phyloP scores from a whole-genome alignment of 1,140 invertebrate species.

The Lamellibrachia luymesi region DNA sequence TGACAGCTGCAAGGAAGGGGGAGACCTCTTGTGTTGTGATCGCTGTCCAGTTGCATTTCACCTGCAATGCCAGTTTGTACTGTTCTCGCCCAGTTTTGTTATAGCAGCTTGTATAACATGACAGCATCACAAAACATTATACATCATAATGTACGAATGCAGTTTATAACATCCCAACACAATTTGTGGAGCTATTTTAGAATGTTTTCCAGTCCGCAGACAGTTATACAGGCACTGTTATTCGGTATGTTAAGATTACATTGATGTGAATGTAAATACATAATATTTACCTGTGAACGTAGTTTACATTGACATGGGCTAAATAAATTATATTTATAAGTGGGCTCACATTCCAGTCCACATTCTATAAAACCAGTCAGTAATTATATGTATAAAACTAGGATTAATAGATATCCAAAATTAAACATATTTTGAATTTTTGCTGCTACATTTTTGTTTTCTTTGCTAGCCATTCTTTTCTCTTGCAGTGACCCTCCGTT shows the following conservation, averaged over 20 bases:
- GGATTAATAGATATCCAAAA: not conserved
- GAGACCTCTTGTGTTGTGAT: slow-evolving; percentile 93
- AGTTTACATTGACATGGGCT: not conserved
- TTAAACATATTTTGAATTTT: not conserved
- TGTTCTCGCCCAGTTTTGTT: not conserved
- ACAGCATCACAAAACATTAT: not conserved
- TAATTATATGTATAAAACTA: not conserved
- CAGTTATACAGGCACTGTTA: not conserved
- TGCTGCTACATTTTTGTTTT: not conserved
- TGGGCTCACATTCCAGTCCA: no score
- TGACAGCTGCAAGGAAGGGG: slow-evolving; percentile 81
- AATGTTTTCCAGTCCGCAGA: not conserved
- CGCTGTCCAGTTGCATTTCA: slow-evolving; percentile 93
- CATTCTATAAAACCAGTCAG: no score
- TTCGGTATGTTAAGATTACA: no score
- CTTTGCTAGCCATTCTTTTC: slow-evolving; percentile 16
- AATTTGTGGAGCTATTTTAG: not conserved
- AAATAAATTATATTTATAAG: not conserved
- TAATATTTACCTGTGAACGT: not conserved
- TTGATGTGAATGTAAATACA: no score
- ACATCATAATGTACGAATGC: not conserved
- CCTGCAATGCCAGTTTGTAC: slow-evolving; percentile 83
- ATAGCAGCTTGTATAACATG: not conserved
- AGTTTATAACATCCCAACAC: slow-evolving; percentile 8
- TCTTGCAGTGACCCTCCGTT: slow-evolving; percentile 80